Evolutionary conservation across 2,797 vertebrate species (phyloP).

Genomic region (Acanthis flammea): DNA sequence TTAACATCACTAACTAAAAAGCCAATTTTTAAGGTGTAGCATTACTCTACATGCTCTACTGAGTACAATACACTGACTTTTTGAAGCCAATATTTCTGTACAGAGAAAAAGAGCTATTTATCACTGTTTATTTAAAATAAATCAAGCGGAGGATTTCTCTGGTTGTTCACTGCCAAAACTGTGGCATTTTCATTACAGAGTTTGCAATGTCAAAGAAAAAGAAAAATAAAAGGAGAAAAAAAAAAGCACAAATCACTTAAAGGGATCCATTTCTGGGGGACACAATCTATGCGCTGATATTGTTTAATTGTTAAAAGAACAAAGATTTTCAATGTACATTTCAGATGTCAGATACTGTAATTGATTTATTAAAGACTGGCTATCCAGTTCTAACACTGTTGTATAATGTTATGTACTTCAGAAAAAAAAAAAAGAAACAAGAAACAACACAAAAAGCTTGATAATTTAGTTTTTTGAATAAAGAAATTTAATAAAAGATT

Average conservation of each 20-base stretch:
- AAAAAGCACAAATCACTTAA: conserved; percentile 80
- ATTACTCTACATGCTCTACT: conserved; percentile 70
- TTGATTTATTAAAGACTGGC: conserved; percentile 81
- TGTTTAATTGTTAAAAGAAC: conserved; percentile 76
- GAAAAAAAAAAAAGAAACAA: neutral
- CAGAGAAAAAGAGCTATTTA: conserved; percentile 72
- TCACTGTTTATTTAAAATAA: conserved; percentile 71
- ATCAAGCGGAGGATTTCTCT: conserved; percentile 60
- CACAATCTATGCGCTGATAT: conserved; percentile 73
- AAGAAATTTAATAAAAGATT: conserved; percentile 72
- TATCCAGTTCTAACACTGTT: conserved; percentile 78
- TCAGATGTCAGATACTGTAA: conserved; percentile 80
- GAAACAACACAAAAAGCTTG: conserved; percentile 35
- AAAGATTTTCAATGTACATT: conserved; percentile 78
- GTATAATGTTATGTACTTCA: conserved; percentile 79
- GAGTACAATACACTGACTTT: conserved; percentile 72
- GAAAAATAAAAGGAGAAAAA: neutral
- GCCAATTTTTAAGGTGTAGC: conserved; percentile 73
- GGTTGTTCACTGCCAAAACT: conserved; percentile 79
- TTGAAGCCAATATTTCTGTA: conserved; percentile 78
- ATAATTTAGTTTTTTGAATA: conserved; percentile 76
- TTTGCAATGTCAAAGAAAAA: conserved; percentile 69
- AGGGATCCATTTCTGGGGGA: conserved; percentile 70
- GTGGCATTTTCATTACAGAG: conserved; percentile 76
- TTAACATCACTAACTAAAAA: conserved; percentile 69